Base-by-base conservation (phyloP, 2,888 invertebrate genomes). In the Loripinus fragilis region DNA sequence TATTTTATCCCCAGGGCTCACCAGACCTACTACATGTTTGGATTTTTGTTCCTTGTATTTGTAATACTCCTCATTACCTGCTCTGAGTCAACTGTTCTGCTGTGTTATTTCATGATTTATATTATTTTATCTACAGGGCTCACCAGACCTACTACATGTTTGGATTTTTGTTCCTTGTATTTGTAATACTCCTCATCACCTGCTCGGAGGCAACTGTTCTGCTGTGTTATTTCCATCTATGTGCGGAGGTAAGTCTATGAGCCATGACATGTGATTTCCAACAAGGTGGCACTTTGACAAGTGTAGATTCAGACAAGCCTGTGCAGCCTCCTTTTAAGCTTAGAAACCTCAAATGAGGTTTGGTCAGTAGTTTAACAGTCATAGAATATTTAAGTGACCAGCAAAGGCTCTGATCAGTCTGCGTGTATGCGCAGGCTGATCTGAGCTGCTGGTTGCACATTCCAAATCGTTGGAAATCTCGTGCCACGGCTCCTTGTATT, bases 1-100 rank as follows among this genome's bases (percentile, higher is more conserved):
- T n/a, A n/a, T n/a, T n/a, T n/a, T n/a, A 65, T 28, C 91, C 94
- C 23, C 92, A 95, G 96, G 96, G 95, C 96, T 33, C 96, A 95
- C 94, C 98, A 99, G 95, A 98, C 98, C 95, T 99, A 99, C 94
- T 99, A 99, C 95, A 99, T 99, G 99, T 99, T 95, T 97, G 99
- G 99, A 85, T 99, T 99, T 94, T 95, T 99, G 86, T 98, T 99
- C 94, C 95, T 99, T 88, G 99, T 99, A 72, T 99, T 99, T 94
- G 95, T 98, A 90, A 99, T 99, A 92, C 95, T 99, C 86, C 96
- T 99, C 87, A 98, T 99, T 92, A 99, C 99, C 0, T 99, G 99
- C 94, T 98, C 99, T 5, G 99, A 99, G 95, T 99, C 99, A n/a
- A 99, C 99, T 67, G 97, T 99, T 90, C 95, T 99, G 81, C 95